Evolutionary conservation across 2,888 invertebrate species (phyloP), one percentile per base, ranked within the genome.

Genomic region (Maniola hyperantus): DNA sequence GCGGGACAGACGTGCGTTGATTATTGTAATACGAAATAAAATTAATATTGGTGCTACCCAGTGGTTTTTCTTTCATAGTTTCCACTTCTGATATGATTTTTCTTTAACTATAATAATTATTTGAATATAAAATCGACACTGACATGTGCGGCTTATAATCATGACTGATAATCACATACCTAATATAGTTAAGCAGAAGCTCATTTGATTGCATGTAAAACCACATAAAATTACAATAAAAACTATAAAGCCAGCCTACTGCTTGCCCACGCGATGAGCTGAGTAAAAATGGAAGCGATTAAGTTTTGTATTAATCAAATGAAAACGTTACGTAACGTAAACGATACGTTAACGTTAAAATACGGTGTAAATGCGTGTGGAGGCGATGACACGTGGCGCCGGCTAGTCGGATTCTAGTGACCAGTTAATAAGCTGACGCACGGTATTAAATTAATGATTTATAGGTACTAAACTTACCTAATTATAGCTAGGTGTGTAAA

Each of bases 201-300:
- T 61, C 60, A n/a, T 26, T 62, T 26, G 15, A 13, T 62, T 62
- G 62, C 20, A 42, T 62, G 42, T 46, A 42, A 39, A 62, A 53
- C 42, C 53, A 53, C 53, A 62, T 62, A 62, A 62, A 62, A 53
- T 53, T 51, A 62, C 42, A 62, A 62, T 53, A 62, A 62, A 62
- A 60, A 36, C 60, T 50, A 60, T 50, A 50, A 64, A 62, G 39
- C 36, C 44, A 15, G 26, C 65, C 42, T n/a, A 54, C 36, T 58
- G 8, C 8, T 53, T 15, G 10, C 68, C 68, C 53, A 65, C 62
- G 20, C 53, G 26, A 20, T 7, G 53, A 18, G 10, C 42, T n/a
- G 42, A 62, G 53, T 62, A 62, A 62, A 60, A 62, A 53, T 62
- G 62, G 62, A 53, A 62, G 42, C 42, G 39, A 62, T 53, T 62